Evolutionary conservation across 2,888 invertebrate species (phyloP), one percentile per base, ranked within the genome.

Genomic region (Polydrusus pterygomalis): DNA sequence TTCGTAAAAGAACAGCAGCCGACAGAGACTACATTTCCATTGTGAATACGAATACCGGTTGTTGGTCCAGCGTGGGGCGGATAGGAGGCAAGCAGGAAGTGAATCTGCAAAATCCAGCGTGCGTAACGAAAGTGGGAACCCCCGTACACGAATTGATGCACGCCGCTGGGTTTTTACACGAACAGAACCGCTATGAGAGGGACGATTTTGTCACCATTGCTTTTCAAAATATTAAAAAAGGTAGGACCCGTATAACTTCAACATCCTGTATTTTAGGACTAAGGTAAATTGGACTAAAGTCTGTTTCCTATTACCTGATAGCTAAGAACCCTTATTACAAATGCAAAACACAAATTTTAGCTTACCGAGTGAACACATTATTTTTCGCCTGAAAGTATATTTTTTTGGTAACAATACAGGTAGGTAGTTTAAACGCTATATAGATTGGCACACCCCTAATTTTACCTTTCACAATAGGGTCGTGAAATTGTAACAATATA

Each of bases 61-160:
- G 95, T 84, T 95, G 95, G 95, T 95, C 95, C 3, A 92, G 92
- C 74, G 94, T 95, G 0, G 95, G 95, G 0, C 90, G 91, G 34
- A 89, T 92, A 30, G 94, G 94, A 82, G 89, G 89, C 1, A 82
- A 89, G n/a, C 92, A 93, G 84, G 92, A 92, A 79, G 70, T 82
- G 7, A 82, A 82, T 58, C 89, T 95, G 6, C 95, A 95, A 85
- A 88, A 90, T 0, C 94, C 95, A 94, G 77, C 93, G 9, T 95
- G 95, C 84, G 89, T 94, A 0, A 88, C 90, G 0, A 92, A 92
- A 84, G 91, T 92, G 77, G 95, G 95, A 10, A 95, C 95, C 0
- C 90, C 93, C 0, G 88, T 95, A 17, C 96, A 96, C 82, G 96
- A 96, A 85, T 87, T 95, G 77, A 92, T 95, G 89, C 96, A 96